Evolutionary conservation across 2,888 invertebrate genomes (phyloP), one percentile per base, ranked within the genome.

Genomic region (Xanthostigma xanthostigma): DNA sequence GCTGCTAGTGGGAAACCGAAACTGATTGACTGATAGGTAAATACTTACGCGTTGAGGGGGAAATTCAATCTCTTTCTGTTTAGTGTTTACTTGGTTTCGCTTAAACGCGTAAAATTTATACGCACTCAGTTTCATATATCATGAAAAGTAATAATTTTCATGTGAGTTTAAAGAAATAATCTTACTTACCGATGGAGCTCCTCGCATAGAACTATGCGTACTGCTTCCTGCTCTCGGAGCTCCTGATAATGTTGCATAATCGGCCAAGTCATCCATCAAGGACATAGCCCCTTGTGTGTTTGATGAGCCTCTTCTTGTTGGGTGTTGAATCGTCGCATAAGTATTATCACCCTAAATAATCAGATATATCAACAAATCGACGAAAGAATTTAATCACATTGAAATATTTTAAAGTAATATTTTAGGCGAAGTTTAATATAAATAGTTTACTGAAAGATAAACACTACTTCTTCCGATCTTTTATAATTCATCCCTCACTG

Each of bases 241-340:
- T 34, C 68, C 66, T n/a, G 75, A 77, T 27, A 80, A 62, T 1
- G 80, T 81, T 9, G 79, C 80, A 65, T 81, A 81, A 62, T 80
- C 79, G 0, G 78, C 78, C 49, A 74, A 68, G 12, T 75, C 72
- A 43, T 73, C 68, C 2, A 72, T 67, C 51, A 65, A 55, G 10
- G 67, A 66, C 53, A 68, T 59, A 1, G 63, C 59, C 47, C 68
- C 66, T 17, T 17, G 17, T 51, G 68, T 64, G 55, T 70, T 68
- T 8, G 66, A 61, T 1, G 70, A 69, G n/a, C 68, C 67, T 52
- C 69, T 59, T 50, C 70, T 57, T 51, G 68, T 63, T 36, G 81
- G 78, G 60, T 82, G 82, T 58, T 82, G 83, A 57, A 86, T 85
- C 17, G 85, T 86, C 4, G 85, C 86, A 63, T 86, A 86, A 1